Percentiles rank a stretch among this genome's conserved stretches.
Conservation (phyloP, 2,888 invertebrate species). For the Junonia oenone region DNA sequence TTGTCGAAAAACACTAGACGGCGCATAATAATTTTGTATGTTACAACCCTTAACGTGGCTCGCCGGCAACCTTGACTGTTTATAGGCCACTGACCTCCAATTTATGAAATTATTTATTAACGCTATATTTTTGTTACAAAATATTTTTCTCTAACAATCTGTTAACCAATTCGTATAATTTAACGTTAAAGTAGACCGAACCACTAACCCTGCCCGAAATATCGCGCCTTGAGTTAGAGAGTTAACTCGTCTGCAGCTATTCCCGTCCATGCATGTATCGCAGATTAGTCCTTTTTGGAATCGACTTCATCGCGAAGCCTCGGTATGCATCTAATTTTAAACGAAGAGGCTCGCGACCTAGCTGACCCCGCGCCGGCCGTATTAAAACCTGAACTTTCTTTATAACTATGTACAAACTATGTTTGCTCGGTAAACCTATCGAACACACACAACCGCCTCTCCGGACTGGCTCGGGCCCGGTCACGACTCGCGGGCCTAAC, state of each 20-base stretch:
- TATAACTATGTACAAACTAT: slow-evolving; percentile 72
- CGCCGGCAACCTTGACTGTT: slow-evolving; percentile 57
- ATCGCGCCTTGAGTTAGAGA: slow-evolving; percentile 54
- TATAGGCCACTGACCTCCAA: slow-evolving; percentile 53
- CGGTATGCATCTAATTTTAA: slow-evolving; percentile 79
- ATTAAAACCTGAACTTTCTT: slow-evolving; percentile 79
- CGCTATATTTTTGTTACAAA: neutral
- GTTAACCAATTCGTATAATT: neutral
- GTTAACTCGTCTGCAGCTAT: slow-evolving; percentile 59
- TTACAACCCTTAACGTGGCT: slow-evolving; percentile 40
- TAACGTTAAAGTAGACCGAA: slow-evolving; percentile 40
- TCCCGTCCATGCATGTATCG: slow-evolving; percentile 54
- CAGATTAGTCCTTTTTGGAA: slow-evolving; percentile 57
- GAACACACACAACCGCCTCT: slow-evolving; percentile 65
- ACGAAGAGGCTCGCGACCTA: slow-evolving; percentile 76
- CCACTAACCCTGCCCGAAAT: slow-evolving; percentile 75
- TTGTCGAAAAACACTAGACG: neutral
- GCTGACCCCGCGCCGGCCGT: slow-evolving; percentile 72
- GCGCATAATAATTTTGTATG: neutral
- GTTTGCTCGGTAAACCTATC: slow-evolving; percentile 72
- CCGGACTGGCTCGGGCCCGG: slow-evolving; percentile 58
- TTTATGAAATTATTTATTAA: neutral
- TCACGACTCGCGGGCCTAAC: slow-evolving; percentile 63
- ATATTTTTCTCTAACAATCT: neutral
- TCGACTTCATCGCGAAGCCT: slow-evolving; percentile 58